phyloP scores from a whole-genome alignment of 2,888 invertebrate genomes.

The Netelia virgata region DNA sequence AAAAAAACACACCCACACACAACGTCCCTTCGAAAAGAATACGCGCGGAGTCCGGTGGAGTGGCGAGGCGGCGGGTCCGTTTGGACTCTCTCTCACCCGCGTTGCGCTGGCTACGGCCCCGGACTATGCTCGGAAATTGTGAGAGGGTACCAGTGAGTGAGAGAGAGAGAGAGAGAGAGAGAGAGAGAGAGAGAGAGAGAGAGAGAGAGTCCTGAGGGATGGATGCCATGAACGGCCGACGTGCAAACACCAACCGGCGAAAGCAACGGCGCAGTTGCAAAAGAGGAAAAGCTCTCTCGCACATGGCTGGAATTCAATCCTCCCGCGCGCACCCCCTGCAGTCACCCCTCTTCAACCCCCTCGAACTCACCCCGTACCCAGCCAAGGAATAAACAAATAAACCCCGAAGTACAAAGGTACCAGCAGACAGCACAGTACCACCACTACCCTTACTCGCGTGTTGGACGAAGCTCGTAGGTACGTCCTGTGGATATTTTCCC shows the following conservation, averaged over 20 bases:
- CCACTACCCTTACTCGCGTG: constrained; percentile 27
- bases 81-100: constrained; percentile 53
- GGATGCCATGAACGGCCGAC: constrained; percentile 63
- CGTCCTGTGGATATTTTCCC: constrained; percentile 51
- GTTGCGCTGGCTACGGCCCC: constrained; percentile 2
- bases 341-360: not conserved
- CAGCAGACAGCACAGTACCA: constrained; percentile 26
- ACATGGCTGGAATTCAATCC: constrained; percentile 24
- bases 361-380: constrained; percentile 10
- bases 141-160: constrained; percentile 67
- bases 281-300: constrained; percentile 54
- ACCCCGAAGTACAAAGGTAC: constrained; percentile 64
- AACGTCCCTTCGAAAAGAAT: constrained; percentile 49
- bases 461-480: constrained; percentile 57
- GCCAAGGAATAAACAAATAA: constrained; percentile 64
- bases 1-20: not conserved
- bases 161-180: constrained; percentile 55
- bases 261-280: constrained; percentile 61
- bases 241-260: constrained; percentile 67
- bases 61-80: constrained; percentile 32
- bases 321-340: not conserved
- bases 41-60: constrained; percentile 36
- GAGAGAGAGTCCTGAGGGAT: constrained; percentile 67
- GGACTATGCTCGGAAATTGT: constrained; percentile 28
- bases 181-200: constrained; percentile 61